These are phyloP conservation scores for Spinibarbus caldwelli DNA, from an alignment of 2,797 vertebrate species.

Conservation along the genomic window DNA sequence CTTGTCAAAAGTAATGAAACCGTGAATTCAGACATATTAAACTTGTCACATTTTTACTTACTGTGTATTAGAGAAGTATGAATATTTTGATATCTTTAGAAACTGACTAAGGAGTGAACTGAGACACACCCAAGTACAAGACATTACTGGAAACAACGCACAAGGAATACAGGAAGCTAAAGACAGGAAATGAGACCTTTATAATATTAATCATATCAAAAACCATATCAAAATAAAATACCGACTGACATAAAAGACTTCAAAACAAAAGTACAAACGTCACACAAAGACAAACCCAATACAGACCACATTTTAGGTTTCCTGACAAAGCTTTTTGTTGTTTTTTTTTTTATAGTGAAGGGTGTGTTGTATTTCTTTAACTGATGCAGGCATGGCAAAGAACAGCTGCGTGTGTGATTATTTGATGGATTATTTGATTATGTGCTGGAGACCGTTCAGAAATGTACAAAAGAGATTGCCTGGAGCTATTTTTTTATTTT, in stretches of 20 bases:
- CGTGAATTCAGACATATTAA: neutral
- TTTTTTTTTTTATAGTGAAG: neutral
- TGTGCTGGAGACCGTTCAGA: slow-evolving; percentile 1
- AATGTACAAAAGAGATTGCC: neutral
- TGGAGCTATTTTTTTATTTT: neutral
- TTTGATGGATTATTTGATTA: neutral
- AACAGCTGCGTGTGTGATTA: neutral
- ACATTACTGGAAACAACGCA: neutral
- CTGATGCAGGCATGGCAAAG: neutral
- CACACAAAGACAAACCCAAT: neutral
- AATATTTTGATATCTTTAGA: neutral
- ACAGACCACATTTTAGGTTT: neutral
- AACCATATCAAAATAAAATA: neutral
- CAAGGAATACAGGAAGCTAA: neutral
- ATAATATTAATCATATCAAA: neutral
- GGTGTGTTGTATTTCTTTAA: neutral
- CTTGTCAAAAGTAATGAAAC: neutral
- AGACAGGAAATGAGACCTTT: neutral
- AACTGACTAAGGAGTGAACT: neutral
- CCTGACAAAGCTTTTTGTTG: neutral
- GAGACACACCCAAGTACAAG: neutral
- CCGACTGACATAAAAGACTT: neutral
- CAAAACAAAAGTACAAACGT: neutral
- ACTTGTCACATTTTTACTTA: neutral
- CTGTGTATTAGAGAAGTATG: neutral